Evolutionary conservation across 2,888 invertebrate species (phyloP), one percentile per base, ranked within the genome.

Genomic region (Luperina testacea): DNA sequence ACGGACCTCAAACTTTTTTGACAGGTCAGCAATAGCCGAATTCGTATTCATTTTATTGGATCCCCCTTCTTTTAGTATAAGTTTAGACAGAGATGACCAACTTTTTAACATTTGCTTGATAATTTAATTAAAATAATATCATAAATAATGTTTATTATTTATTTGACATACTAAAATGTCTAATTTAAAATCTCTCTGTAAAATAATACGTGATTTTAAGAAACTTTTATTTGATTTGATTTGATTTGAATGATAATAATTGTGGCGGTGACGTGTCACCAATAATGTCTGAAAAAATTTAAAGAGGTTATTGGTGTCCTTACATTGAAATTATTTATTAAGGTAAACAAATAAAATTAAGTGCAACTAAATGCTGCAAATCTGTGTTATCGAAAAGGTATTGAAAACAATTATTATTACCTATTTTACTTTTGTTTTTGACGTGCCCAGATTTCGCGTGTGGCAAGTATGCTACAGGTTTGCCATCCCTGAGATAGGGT

Each of bases 1-100:
- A 74, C 53, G 75, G 53, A 75, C 78, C 77, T 88, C 81, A 82
- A 88, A 88, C 78, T 88, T 88, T 88, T 87, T 82, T 87, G 88
- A 85, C 85, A 80, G 72, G 71, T 79, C 87, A 88, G 88, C 88
- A 80, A 88, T 87, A 82, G 85, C 63, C 27, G 78, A 87, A 88
- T 86, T 84, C 74, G 79, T 82, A 88, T 88, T 87, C 83, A 88
- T 88, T 82, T 83, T 87, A 88, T 88, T 88, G 77, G 80, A 80
- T 77, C 63, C 42, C 61, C 72, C 79, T 32, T 32, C 38, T 72
- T 84, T 80, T 72, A 77, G 57, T 61, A 68, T 79, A 77, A 75
- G 72, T 81, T 81, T 57, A 2, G 20, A 63, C 38, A 64, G 81
- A 24, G 57, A 15, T 57, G 5, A 15, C 2, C 9, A 75, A 69